Conservation (phyloP, 2,113 vertebrate genomes). For the Brachirus orientalis region DNA sequence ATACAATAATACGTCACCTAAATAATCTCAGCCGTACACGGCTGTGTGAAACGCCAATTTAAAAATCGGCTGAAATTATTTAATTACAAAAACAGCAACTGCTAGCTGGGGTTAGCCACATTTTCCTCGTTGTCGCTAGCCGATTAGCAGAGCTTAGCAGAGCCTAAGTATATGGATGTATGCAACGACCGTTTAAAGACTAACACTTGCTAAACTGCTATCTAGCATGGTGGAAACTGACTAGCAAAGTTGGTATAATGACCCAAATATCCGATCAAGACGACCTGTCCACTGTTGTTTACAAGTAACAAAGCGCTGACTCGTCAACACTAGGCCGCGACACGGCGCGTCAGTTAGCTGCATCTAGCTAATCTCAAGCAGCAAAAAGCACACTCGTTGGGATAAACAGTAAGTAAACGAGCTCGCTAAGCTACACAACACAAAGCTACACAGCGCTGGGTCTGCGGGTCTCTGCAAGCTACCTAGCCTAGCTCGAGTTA, state of each 20-base stretch:
- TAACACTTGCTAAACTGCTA: conserved; percentile 41
- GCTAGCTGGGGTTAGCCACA: conserved; percentile 2
- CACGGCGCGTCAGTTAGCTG: conserved; percentile 50
- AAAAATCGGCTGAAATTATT: not conserved
- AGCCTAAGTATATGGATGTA: conserved; percentile 62
- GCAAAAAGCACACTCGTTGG: not conserved
- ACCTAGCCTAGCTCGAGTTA: conserved; percentile 63
- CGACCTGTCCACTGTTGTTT: conserved; percentile 47
- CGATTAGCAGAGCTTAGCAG: conserved; percentile 66
- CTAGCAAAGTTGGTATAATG: not conserved
- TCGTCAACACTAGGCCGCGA: conserved; percentile 70
- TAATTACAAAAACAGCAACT: not conserved
- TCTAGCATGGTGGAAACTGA: conserved; percentile 2
- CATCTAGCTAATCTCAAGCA: conserved; percentile 2
- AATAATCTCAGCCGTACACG: too few species aligned
- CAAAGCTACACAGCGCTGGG: conserved; percentile 3
- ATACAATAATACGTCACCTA: too few species aligned
- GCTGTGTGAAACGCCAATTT: too few species aligned
- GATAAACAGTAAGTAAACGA: conserved; percentile 14
- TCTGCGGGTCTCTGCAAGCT: conserved; percentile 22
- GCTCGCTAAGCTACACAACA: conserved; percentile 9
- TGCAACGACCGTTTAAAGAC: conserved; percentile 46
- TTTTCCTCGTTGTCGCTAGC: conserved; percentile 33
- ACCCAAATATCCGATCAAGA: too few species aligned
- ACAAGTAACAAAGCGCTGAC: conserved; percentile 68